phyloP scores from a whole-genome alignment of 2,113 vertebrate genomes.

The Clarias macrocephalus region DNA sequence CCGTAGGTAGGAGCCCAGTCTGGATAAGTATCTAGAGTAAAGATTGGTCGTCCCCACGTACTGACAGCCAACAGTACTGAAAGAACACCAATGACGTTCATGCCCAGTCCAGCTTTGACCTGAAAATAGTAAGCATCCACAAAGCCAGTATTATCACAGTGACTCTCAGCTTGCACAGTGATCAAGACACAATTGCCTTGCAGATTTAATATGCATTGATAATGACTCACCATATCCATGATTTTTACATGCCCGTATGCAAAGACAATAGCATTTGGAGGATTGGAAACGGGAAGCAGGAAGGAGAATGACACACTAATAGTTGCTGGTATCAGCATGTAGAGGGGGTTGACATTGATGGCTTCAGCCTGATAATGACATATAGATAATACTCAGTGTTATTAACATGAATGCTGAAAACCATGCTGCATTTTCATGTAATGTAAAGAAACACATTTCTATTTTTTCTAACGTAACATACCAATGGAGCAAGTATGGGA shows the following conservation, averaged over 20 bases:
- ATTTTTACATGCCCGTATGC: conserved; percentile 83
- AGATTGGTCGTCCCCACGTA: conserved; percentile 84
- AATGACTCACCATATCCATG: conserved; percentile 85
- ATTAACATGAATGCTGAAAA: conserved; percentile 9
- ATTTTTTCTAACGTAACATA: conserved; percentile 63
- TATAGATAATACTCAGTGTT: conserved; percentile 14
- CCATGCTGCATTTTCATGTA: neutral
- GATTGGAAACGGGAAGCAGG: conserved; percentile 88
- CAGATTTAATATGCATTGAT: neutral
- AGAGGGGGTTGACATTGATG: conserved; percentile 85
- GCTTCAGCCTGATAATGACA: conserved; percentile 79
- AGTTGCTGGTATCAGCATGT: conserved; percentile 85
- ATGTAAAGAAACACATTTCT: neutral
- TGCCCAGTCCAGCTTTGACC: conserved; percentile 91
- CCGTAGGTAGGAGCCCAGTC: conserved; percentile 74
- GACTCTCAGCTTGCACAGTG: neutral
- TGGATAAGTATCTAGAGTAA: conserved; percentile 81
- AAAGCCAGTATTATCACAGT: neutral
- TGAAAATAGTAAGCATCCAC: conserved; percentile 59
- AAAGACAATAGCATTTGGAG: conserved; percentile 89
- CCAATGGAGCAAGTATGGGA: conserved; percentile 87
- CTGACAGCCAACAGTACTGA: conserved; percentile 81
- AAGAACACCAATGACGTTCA: conserved; percentile 84
- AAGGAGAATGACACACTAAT: conserved; percentile 90
- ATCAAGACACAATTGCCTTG: neutral